These are phyloP conservation scores for Panulirus ornatus DNA, from an alignment of 1,140 invertebrate genomes.

Conservation along the genomic window DNA sequence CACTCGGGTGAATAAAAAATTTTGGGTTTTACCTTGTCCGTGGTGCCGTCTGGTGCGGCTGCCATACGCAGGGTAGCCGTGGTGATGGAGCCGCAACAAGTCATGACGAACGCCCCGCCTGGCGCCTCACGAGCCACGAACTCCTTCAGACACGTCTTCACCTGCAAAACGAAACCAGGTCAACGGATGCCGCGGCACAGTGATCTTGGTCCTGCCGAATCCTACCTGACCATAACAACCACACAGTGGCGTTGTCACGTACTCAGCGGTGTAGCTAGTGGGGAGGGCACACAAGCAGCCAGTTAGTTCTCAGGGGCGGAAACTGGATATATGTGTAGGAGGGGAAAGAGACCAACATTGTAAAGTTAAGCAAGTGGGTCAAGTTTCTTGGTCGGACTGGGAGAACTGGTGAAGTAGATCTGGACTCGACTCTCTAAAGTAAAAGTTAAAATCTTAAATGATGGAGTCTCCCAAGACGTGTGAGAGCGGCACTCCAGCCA, in stretches of 20 bases:
- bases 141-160: slow-evolving; percentile 76
- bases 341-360: neutral
- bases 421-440: no score
- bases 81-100: slow-evolving; percentile 79
- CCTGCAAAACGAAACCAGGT: slow-evolving; percentile 65
- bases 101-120: slow-evolving; percentile 78
- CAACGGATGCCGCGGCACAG: neutral
- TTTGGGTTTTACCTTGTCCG: slow-evolving; percentile 72
- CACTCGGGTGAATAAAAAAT: no score
- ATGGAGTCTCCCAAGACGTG: no score
- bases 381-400: no score
- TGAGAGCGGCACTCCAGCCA: no score
- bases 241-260: no score
- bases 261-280: no score
- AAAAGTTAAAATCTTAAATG: no score
- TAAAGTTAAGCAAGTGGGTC: neutral
- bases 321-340: neutral
- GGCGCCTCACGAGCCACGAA: slow-evolving; percentile 77
- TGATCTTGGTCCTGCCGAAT: neutral
- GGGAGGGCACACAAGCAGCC: no score
- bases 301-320: neutral
- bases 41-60: slow-evolving; percentile 62
- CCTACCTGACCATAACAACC: neutral
- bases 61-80: slow-evolving; percentile 79
- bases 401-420: no score